A percentile compares a stretch with the other conserved stretches of the same genome.
These are phyloP conservation scores for Gymnoscelis rufifasciata DNA, from an alignment of 2,888 invertebrate genomes.

Conservation along the genomic window DNA sequence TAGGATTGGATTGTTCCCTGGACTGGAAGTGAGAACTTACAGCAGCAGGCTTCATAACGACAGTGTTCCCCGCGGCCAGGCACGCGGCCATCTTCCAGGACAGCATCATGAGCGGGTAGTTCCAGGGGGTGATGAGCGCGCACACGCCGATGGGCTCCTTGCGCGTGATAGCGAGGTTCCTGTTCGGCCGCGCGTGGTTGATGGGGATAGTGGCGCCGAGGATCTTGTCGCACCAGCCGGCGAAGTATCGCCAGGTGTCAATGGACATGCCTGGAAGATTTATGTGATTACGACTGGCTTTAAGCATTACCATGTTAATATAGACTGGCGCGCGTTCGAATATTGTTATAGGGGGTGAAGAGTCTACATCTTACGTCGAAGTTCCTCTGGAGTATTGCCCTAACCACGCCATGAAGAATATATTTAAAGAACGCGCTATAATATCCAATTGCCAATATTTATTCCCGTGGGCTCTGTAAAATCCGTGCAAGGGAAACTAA, in stretches of 20 bases:
- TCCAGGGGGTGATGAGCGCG: conserved; percentile 97
- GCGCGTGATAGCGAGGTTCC: conserved; percentile 91
- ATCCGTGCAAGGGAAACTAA: no score
- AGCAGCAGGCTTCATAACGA: conserved; percentile 96
- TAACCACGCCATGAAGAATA: no score
- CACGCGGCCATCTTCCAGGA: conserved; percentile 99
- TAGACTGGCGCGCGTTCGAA: no score
- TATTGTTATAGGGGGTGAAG: no score
- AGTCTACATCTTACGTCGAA: no score
- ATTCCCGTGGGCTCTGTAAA: no score
- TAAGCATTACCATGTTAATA: no score
- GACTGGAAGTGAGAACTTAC: conserved; percentile 62
- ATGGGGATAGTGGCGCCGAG: conserved; percentile 95
- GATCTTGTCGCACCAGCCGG: conserved; percentile 97
- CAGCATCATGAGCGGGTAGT: conserved; percentile 99
- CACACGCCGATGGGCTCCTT: conserved; percentile 96
- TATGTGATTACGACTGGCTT: no score
- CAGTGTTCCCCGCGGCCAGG: conserved; percentile 96
- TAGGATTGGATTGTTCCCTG: no score
- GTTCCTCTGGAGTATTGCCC: no score
- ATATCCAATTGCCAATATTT: no score
- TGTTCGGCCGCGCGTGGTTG: conserved; percentile 92
- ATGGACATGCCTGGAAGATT: conserved; percentile 89
- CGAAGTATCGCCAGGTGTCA: conserved; percentile 97
- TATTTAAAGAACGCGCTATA: no score